Conservation (phyloP, 1,140 invertebrate species). For the Drosophila busckii region DNA sequence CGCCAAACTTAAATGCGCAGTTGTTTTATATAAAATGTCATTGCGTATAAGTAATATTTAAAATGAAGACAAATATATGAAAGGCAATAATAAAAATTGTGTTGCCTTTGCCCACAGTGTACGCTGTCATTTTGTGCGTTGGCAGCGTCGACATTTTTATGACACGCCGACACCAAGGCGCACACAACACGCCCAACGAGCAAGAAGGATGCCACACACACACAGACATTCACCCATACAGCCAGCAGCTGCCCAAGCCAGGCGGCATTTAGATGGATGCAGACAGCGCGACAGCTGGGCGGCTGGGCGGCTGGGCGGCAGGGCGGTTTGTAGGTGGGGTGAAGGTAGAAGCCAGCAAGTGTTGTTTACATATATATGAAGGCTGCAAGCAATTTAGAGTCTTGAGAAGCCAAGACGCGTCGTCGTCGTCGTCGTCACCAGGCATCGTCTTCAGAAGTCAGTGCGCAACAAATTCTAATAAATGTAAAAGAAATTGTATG, state of each 20-base stretch:
- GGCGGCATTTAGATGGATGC: constrained; percentile 11
- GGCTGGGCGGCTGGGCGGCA: background rate
- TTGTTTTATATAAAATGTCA: too few relatives aligned
- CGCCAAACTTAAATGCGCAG: too few relatives aligned
- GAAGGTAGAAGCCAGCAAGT: background rate
- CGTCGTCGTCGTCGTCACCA: too few relatives aligned
- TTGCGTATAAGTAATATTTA: too few relatives aligned
- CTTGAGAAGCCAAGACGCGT: constrained; percentile 27
- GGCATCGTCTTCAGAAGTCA: constrained; percentile 12
- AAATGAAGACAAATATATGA: background rate
- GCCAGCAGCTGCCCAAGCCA: constrained; percentile 9
- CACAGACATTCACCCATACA: constrained; percentile 1
- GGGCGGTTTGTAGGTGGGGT: background rate
- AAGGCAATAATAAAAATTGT: background rate
- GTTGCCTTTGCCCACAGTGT: constrained; percentile 33
- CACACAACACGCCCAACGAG: constrained; percentile 38
- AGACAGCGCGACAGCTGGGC: too few relatives aligned
- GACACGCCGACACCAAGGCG: constrained; percentile 57
- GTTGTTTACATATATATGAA: constrained; percentile 20
- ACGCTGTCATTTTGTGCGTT: constrained; percentile 31
- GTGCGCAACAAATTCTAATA: constrained; percentile 64
- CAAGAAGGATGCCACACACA: constrained; percentile 6
- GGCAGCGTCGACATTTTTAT: constrained; percentile 57
- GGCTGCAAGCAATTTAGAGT: constrained; percentile 33
- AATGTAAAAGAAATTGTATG: constrained; percentile 76